A percentile compares a stretch with the other conserved stretches of the same genome.
These are phyloP conservation scores for Pandion haliaetus DNA, from an alignment of 2,113 vertebrate genomes.

Conservation along the genomic window DNA sequence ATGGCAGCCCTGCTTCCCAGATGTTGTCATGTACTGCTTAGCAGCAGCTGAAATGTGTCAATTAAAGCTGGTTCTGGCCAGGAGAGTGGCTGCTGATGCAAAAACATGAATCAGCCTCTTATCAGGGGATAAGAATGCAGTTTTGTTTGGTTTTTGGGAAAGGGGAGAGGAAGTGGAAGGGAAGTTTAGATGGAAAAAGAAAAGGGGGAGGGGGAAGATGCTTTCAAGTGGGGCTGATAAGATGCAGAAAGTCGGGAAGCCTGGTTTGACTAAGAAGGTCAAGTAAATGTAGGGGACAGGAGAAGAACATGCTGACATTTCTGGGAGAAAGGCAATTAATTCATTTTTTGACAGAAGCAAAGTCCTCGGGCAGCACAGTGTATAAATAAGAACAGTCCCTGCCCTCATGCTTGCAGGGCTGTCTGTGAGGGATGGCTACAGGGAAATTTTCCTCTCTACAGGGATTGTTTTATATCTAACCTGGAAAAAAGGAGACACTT, in stretches of 20 bases:
- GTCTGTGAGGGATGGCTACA: not conserved
- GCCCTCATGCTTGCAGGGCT: not conserved
- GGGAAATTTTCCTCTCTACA: not conserved
- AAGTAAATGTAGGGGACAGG: not conserved
- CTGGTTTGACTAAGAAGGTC: not conserved
- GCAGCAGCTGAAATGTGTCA: not conserved
- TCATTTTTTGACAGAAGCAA: not conserved
- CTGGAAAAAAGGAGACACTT: not conserved
- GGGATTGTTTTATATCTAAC: not conserved
- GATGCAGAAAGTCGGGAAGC: not conserved
- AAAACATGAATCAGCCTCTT: not conserved
- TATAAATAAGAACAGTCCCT: not conserved
- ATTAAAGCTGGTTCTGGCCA: not conserved
- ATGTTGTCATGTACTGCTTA: not conserved
- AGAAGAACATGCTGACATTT: not conserved
- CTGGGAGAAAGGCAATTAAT: not conserved
- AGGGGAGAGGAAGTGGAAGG: not conserved
- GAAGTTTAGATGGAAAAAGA: not conserved
- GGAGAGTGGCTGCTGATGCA: not conserved
- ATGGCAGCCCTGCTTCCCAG: not conserved
- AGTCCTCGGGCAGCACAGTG: not conserved
- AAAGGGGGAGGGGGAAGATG: not conserved
- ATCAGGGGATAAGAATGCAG: not conserved
- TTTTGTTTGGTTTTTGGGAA: not conserved
- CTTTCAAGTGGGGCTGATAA: not conserved